Conservation (phyloP, 1,140 invertebrate species). For the Anastatus disparis region DNA sequence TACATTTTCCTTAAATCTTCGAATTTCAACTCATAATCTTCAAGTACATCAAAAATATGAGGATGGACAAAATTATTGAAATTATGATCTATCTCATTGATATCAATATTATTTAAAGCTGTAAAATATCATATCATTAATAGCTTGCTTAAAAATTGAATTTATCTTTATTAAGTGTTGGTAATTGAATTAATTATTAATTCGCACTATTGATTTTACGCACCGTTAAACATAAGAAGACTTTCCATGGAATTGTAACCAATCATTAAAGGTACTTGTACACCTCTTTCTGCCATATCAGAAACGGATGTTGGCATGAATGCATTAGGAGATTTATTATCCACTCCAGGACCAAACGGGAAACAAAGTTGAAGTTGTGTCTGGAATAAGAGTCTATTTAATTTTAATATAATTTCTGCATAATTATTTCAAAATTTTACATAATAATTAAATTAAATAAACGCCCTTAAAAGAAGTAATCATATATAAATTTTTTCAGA, state of each 20-base stretch:
- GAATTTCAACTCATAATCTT: slow-evolving; percentile 34
- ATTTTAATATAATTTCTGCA: not conserved
- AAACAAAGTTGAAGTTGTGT: slow-evolving; percentile 38
- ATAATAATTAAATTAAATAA: no score
- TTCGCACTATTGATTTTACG: not conserved
- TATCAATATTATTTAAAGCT: not conserved
- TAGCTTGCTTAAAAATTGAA: no score
- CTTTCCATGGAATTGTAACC: slow-evolving; percentile 73
- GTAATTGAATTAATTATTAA: not conserved
- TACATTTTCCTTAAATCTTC: slow-evolving; percentile 48
- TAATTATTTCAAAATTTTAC: no score
- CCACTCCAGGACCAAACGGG: slow-evolving; percentile 51
- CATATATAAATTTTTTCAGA: not conserved
- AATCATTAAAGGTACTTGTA: slow-evolving; percentile 70
- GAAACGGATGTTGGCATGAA: slow-evolving; percentile 60
- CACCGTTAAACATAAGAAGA: slow-evolving; percentile 49
- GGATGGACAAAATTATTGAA: slow-evolving; percentile 36
- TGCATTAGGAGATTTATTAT: slow-evolving; percentile 54
- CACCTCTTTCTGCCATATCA: slow-evolving; percentile 56
- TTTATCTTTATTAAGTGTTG: no score
- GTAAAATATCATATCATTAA: not conserved
- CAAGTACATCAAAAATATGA: not conserved
- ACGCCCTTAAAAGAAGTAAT: no score
- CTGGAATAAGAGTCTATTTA: slow-evolving; percentile 44
- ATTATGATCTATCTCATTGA: not conserved